These are phyloP conservation scores for Ophioninae sp. DNA, from an alignment of 2,888 invertebrate species.

Conservation along the genomic window DNA sequence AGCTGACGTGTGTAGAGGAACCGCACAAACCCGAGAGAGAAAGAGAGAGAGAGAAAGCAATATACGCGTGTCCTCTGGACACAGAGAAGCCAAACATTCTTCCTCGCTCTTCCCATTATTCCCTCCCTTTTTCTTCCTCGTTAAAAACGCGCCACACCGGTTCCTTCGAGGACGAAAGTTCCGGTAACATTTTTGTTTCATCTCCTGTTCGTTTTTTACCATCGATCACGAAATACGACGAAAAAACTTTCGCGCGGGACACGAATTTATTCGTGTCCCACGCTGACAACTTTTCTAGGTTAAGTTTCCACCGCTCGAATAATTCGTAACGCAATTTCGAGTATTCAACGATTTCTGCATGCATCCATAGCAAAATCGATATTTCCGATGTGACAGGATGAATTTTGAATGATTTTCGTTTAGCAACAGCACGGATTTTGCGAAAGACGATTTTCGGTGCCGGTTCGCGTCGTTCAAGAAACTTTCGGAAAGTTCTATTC, in stretches of 20 bases:
- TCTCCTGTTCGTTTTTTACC: slow-evolving; percentile 10
- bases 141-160: slow-evolving; percentile 54
- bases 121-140: slow-evolving; percentile 2
- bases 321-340: background rate
- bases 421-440: too few relatives aligned
- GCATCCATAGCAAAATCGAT: too few relatives aligned
- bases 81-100: slow-evolving; percentile 33
- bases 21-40: slow-evolving; percentile 1
- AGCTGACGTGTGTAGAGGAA: slow-evolving; percentile 24
- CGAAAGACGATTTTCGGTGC: too few relatives aligned
- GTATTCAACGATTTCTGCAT: too few relatives aligned
- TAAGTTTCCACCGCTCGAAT: background rate
- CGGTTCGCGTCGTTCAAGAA: background rate
- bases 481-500: background rate
- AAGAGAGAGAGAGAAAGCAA: background rate
- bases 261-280: background rate
- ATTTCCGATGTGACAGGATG: too few relatives aligned
- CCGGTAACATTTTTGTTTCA: slow-evolving; percentile 4
- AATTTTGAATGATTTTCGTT: too few relatives aligned
- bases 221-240: slow-evolving; percentile 7
- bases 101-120: background rate
- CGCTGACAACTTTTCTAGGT: background rate
- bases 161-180: slow-evolving; percentile 44
- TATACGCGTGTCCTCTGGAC: slow-evolving; percentile 24
- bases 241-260: slow-evolving; percentile 13